Conservation (phyloP, 2,797 vertebrate species). For the Cygnus olor region DNA sequence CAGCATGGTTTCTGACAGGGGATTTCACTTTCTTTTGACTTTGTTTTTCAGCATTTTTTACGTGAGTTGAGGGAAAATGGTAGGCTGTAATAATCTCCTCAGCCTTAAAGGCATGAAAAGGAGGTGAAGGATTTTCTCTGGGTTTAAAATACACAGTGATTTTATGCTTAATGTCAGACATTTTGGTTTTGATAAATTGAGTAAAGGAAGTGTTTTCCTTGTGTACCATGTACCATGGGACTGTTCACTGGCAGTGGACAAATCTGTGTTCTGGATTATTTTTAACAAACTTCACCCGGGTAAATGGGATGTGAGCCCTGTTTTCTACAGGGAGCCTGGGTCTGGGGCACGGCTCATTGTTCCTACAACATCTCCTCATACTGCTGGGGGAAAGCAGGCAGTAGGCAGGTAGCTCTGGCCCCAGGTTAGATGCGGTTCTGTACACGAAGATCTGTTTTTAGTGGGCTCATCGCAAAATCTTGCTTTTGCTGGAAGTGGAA, state of each 20-base stretch:
- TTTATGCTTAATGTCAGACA: slow-evolving; percentile 42
- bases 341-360: not conserved
- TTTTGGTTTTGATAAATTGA: slow-evolving; percentile 11
- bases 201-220: not conserved
- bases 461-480: not conserved
- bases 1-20: not conserved
- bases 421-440: not conserved
- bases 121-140: not conserved
- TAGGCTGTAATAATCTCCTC: not conserved
- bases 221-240: accelerated
- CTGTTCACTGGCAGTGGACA: not conserved
- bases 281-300: not conserved
- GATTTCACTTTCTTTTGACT: not conserved
- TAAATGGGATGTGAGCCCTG: not conserved
- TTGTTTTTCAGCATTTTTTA: not conserved
- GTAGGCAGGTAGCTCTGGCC: not conserved
- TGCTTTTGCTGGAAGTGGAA: not conserved
- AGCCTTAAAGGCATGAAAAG: not conserved
- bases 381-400: not conserved
- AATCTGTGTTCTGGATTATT: not conserved
- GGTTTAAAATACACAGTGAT: slow-evolving; percentile 33
- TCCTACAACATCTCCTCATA: not conserved
- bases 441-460: not conserved
- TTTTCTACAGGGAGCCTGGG: not conserved
- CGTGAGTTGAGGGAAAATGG: not conserved